Conservation (phyloP, 2,113 vertebrate genomes). For the Labeo rohita region DNA sequence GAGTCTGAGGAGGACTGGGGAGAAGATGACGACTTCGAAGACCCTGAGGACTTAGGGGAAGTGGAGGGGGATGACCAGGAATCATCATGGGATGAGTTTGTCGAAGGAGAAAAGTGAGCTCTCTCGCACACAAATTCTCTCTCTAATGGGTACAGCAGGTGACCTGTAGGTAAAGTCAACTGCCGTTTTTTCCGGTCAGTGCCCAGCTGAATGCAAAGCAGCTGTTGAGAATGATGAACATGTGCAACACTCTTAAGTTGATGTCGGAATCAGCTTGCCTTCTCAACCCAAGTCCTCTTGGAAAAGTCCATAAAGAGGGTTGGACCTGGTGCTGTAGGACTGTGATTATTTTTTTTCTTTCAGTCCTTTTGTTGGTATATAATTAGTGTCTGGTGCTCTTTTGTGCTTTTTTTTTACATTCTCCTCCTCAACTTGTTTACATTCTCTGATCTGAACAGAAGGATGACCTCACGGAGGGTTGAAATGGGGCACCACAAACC, state of each 20-base stretch:
- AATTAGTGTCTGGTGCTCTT: constrained; percentile 79
- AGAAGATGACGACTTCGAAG: constrained; percentile 62
- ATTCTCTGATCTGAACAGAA: constrained; percentile 58
- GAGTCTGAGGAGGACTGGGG: constrained; percentile 57
- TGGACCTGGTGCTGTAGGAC: constrained; percentile 74
- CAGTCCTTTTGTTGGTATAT: constrained; percentile 71
- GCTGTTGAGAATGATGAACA: constrained; percentile 56
- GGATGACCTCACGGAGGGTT: constrained; percentile 54
- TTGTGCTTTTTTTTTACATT: constrained; percentile 62
- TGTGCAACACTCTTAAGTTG: constrained; percentile 24
- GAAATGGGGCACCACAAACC: constrained; percentile 52
- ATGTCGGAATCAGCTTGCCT: constrained; percentile 67
- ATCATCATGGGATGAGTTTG: constrained; percentile 62
- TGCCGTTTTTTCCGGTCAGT: constrained; percentile 56
- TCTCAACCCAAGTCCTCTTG: constrained; percentile 63
- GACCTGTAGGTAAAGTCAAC: constrained; percentile 38
- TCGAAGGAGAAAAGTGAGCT: constrained; percentile 67
- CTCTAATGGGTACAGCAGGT: constrained; percentile 8
- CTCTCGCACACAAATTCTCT: not conserved
- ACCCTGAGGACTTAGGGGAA: constrained; percentile 63
- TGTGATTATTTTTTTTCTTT: constrained; percentile 45
- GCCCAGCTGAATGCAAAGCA: constrained; percentile 65
- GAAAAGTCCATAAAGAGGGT: constrained; percentile 51
- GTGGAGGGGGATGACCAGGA: constrained; percentile 63
- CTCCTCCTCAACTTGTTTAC: constrained; percentile 60